These are phyloP conservation scores for Ibidorhyncha struthersii DNA, from an alignment of 2,113 vertebrate genomes.

Conservation along the genomic window DNA sequence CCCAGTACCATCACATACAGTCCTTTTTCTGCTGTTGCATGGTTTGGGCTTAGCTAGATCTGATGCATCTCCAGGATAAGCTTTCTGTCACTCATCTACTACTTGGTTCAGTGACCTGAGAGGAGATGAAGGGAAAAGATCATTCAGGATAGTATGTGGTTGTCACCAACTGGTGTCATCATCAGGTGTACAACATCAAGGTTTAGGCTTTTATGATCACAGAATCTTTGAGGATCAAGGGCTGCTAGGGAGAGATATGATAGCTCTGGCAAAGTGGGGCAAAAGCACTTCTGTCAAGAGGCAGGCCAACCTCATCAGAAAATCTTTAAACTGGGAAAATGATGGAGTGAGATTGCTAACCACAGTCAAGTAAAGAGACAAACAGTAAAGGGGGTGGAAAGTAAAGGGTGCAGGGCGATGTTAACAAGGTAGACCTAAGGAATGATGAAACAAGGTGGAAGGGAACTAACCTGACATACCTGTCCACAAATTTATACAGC, in stretches of 20 bases:
- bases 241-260: neutral
- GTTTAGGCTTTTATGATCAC: neutral
- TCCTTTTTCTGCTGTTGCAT: neutral
- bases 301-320: neutral
- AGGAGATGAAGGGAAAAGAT: neutral
- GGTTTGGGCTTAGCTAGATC: neutral
- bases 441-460: neutral
- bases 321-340: neutral
- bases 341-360: neutral
- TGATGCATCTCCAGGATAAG: neutral
- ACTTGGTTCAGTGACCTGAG: neutral
- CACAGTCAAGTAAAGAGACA: neutral
- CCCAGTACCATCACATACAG: neutral
- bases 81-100: neutral
- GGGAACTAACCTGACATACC: too few relatives aligned
- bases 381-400: neutral
- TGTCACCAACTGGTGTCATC: neutral
- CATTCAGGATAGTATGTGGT: neutral
- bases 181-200: neutral
- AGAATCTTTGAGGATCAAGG: neutral
- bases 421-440: neutral
- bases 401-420: rapidly evolving
- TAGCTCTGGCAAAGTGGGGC: neutral
- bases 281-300: neutral
- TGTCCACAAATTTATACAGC: neutral